Percentiles rank a stretch among this genome's conserved stretches.
These are phyloP conservation scores for Invenusta paracnida DNA, from an alignment of 2,888 invertebrate species.

Conservation along the genomic window DNA sequence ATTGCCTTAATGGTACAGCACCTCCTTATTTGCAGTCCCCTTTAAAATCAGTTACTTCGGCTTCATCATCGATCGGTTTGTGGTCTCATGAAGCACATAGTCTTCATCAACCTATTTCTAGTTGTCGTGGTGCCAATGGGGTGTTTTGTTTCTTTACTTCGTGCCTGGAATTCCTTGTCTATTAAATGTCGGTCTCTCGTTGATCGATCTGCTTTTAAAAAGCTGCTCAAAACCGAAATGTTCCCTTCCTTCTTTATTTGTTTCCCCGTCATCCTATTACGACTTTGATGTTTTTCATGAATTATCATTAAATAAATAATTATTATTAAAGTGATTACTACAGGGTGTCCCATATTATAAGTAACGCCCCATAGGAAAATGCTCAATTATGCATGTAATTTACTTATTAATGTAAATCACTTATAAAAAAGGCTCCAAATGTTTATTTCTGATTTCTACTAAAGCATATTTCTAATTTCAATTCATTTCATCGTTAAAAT, in stretches of 20 bases:
- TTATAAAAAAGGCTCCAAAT: too few species aligned
- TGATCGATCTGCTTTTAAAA: neutral
- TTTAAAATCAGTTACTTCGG: neutral
- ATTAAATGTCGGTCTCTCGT: neutral
- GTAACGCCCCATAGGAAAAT: too few species aligned
- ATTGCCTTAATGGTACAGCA: neutral
- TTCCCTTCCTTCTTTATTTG: neutral
- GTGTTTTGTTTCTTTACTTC: neutral
- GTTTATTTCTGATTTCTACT: too few species aligned
- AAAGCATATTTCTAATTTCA: too few species aligned
- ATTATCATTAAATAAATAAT: conserved; percentile 15
- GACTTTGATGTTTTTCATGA: conserved; percentile 14
- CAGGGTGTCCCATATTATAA: too few species aligned
- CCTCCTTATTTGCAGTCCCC: neutral
- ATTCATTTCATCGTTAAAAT: too few species aligned
- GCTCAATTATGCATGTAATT: too few species aligned
- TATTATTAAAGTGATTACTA: neutral
- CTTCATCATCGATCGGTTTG: neutral
- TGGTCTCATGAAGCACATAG: conserved; percentile 6
- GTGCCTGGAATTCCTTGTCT: conserved; percentile 19
- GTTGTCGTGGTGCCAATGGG: neutral
- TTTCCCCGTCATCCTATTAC: neutral
- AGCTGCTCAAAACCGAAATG: neutral
- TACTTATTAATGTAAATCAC: too few species aligned
- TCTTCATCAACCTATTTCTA: conserved; percentile 25